Percentiles rank a stretch among this genome's conserved stretches.
Evolutionary conservation across 1,140 invertebrate species (phyloP).

Genomic region (Magallana ariakensis): DNA sequence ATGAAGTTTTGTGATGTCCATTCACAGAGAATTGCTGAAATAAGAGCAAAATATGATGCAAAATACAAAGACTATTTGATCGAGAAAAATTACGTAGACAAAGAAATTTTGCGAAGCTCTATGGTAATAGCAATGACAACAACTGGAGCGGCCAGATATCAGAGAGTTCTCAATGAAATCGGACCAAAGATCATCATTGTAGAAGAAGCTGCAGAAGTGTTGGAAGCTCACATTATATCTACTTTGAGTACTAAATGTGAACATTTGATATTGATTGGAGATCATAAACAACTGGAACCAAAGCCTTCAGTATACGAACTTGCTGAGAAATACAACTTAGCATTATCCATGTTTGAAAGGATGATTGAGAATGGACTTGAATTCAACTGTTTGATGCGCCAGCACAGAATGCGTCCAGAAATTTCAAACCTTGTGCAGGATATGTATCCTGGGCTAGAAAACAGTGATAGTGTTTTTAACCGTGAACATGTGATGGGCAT

Average conservation of each 20-base stretch:
- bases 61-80: conserved; percentile 56
- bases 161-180: conserved; percentile 53
- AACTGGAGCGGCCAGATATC: conserved; percentile 66
- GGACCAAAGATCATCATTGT: conserved; percentile 69
- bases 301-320: conserved; percentile 76
- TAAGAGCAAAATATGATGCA: conserved; percentile 52
- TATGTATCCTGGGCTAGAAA: conserved; percentile 77
- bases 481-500: conserved; percentile 77
- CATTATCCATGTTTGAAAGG: conserved; percentile 79
- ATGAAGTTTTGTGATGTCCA: conserved; percentile 49
- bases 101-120: conserved; percentile 61
- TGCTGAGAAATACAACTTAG: conserved; percentile 77
- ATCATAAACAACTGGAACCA: conserved; percentile 82
- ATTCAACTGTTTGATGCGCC: conserved; percentile 70
- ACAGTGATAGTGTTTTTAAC: conserved; percentile 71
- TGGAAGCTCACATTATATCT: conserved; percentile 73
- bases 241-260: conserved; percentile 84
- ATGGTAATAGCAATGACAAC: conserved; percentile 72
- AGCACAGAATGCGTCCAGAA: conserved; percentile 73
- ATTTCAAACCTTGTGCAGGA: conserved; percentile 78
- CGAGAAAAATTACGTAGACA: conserved; percentile 62
- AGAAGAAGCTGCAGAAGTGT: conserved; percentile 74
- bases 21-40: background rate
- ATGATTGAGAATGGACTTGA: conserved; percentile 76
- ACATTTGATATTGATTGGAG: conserved; percentile 91